Conservation (phyloP, 2,888 invertebrate species). For the Latrodectus elegans region DNA sequence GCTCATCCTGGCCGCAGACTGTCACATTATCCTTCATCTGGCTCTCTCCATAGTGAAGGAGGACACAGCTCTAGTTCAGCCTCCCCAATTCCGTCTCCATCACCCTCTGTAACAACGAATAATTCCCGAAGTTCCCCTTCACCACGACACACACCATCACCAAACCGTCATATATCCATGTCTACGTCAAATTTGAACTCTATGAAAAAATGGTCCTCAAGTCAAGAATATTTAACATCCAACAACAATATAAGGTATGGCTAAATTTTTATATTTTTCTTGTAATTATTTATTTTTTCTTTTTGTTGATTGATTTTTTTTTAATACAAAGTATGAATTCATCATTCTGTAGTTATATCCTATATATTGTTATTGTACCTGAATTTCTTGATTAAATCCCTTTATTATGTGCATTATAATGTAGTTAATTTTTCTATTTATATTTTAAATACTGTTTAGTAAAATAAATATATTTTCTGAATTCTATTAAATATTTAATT, state of each 20-base stretch:
- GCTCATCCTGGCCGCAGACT: slow-evolving; percentile 42
- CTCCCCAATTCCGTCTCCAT: slow-evolving; percentile 84
- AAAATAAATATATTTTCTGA: too few relatives aligned
- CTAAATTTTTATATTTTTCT: neutral
- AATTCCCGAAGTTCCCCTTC: slow-evolving; percentile 61
- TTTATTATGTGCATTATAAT: too few relatives aligned
- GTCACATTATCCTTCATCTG: slow-evolving; percentile 88
- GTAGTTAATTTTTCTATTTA: too few relatives aligned
- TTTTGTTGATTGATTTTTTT: too few relatives aligned
- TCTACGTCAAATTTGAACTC: slow-evolving; percentile 70
- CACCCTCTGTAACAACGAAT: slow-evolving; percentile 74
- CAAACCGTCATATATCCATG: slow-evolving; percentile 70
- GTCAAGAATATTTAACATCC: slow-evolving; percentile 68
- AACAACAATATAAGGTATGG: slow-evolving; percentile 57
- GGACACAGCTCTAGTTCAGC: slow-evolving; percentile 88
- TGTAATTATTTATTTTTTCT: too few relatives aligned
- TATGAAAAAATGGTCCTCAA: slow-evolving; percentile 71
- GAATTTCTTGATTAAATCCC: too few relatives aligned
- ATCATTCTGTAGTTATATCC: too few relatives aligned
- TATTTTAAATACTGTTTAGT: too few relatives aligned
- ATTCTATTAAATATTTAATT: too few relatives aligned
- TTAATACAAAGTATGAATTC: too few relatives aligned
- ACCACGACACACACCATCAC: slow-evolving; percentile 73
- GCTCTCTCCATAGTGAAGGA: slow-evolving; percentile 85
- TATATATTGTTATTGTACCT: too few relatives aligned